phyloP scores from a whole-genome alignment of 2,797 vertebrate species.

The Aldrovandia affinis region DNA sequence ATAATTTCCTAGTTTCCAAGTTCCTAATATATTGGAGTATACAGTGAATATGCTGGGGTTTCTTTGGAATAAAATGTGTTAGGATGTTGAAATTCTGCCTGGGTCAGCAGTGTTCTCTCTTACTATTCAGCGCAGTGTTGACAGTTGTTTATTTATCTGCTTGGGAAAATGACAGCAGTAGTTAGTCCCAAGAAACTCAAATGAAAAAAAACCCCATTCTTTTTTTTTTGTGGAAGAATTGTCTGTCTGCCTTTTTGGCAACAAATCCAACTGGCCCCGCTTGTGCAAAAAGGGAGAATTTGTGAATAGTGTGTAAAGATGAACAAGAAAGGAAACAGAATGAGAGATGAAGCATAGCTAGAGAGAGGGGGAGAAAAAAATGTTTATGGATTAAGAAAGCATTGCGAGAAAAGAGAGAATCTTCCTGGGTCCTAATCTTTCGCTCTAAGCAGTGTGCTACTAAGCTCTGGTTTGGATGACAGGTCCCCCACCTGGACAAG shows the following conservation, averaged over 20 bases:
- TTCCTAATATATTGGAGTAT: not conserved
- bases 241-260: conserved; percentile 53
- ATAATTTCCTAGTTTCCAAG: too few relatives aligned
- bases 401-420: conserved; percentile 59
- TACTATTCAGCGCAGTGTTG: conserved; percentile 51
- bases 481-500: conserved; percentile 87
- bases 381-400: conserved; percentile 75
- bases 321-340: conserved; percentile 59
- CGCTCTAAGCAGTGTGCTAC: conserved; percentile 72
- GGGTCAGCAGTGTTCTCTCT: conserved; percentile 53
- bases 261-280: conserved; percentile 58
- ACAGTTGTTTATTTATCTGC: conserved; percentile 56
- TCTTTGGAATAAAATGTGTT: conserved; percentile 46
- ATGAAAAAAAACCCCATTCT: conserved; percentile 33
- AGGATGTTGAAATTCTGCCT: conserved; percentile 48
- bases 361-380: conserved; percentile 46
- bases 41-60: conserved; percentile 31
- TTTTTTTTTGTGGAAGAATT: conserved; percentile 49
- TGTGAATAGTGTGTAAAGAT: conserved; percentile 66
- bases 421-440: conserved; percentile 79
- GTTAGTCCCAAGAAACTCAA: conserved; percentile 42
- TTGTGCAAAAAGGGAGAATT: conserved; percentile 55
- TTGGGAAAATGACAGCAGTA: conserved; percentile 41
- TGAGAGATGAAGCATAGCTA: conserved; percentile 54
- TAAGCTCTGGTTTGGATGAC: conserved; percentile 83